A percentile compares a stretch with the other conserved stretches of the same genome.
Evolutionary conservation across 2,888 invertebrate genomes (phyloP).

Genomic region (Melipona beecheii): DNA sequence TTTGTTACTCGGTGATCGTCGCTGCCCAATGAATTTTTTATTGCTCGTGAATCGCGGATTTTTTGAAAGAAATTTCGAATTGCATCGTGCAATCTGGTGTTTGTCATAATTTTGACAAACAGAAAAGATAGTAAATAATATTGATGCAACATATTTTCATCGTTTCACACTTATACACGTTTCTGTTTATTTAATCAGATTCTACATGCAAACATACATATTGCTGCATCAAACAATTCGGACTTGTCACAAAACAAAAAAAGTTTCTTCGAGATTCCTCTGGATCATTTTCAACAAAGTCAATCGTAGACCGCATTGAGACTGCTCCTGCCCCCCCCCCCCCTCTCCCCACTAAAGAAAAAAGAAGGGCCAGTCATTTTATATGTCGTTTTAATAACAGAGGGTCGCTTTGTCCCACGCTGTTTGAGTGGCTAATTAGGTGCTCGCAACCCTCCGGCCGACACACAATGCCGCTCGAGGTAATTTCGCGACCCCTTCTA

Average conservation of each 20-base stretch:
- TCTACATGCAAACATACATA: no score
- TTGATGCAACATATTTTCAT: no score
- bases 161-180: no score
- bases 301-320: slow-evolving; percentile 13
- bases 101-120: no score
- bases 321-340: slow-evolving; percentile 40
- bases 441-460: slow-evolving; percentile 71
- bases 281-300: neutral
- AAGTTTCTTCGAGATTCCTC: neutral
- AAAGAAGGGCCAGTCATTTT: slow-evolving; percentile 55
- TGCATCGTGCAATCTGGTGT: no score
- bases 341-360: no score
- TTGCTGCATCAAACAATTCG: neutral
- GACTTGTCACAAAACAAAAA: neutral
- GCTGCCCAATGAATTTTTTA: neutral
- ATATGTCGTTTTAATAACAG: slow-evolving; percentile 78
- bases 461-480: slow-evolving; percentile 74
- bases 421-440: slow-evolving; percentile 80
- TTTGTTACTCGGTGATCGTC: no score
- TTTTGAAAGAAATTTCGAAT: no score
- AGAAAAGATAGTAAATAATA: no score
- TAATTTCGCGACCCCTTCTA: slow-evolving; percentile 71
- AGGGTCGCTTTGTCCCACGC: slow-evolving; percentile 73
- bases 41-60: neutral
- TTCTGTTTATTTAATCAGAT: no score